Base-by-base conservation (phyloP, 1,140 invertebrate genomes). In the Euura lappo region DNA sequence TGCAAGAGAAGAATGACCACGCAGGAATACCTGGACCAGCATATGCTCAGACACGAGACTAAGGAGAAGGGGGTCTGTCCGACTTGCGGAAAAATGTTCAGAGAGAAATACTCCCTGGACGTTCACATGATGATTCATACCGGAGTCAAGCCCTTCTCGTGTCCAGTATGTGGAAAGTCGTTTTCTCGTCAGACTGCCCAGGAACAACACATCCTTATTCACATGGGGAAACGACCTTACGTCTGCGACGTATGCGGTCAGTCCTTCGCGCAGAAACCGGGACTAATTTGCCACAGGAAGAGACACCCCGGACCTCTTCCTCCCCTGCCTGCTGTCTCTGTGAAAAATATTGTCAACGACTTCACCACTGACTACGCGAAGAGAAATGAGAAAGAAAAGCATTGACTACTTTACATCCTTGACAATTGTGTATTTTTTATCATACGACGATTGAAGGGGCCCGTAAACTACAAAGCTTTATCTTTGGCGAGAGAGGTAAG, bases 231-330 rank as follows among this genome's bases (percentile, higher is more conserved):
- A 77, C 85, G 93, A 46, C 93, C 93, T 46, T 93, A 93, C 85
- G 90, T 90, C 78, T 93, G 93, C 84, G 90, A 92, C 72, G 85
- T 91, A 13, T 93, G 93, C 80, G 83, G 85, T 45, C 94, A 94
- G 79, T 92, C 93, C 45, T 94, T 71, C 11, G 70, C 70, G 6
- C 70, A 65, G 46, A 60, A 65, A 2, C 70, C 60, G 3, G 46
- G 70, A 7, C 43, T 71, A 28, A 60, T 71, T 8, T 65, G 70
- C 28, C 60, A 91, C 75, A 84, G 89, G 10, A 90, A 89, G 77
- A 86, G 88, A 44, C 90, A 91, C 69, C 45, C 65, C 75, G 8
- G 13, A 6, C 70, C 46, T 4, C 46, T 65, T 67, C 70, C 70
- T 5, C 70, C 70, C 6, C 47, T 60, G 3, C 70, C 60, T 42